Conservation (phyloP, 2,888 invertebrate genomes). For the Orchestes rusci region DNA sequence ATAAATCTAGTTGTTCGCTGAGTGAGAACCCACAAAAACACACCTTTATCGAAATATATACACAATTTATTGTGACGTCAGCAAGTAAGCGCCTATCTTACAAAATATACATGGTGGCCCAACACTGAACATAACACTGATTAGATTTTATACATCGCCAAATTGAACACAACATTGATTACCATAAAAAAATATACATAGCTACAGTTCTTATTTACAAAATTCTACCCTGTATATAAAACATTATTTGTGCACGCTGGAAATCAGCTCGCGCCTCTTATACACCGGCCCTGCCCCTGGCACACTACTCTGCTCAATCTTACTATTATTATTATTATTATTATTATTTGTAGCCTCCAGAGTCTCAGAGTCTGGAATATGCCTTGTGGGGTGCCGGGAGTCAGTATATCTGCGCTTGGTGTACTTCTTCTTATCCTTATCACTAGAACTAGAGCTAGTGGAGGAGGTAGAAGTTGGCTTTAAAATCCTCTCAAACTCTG, state of each 20-base stretch:
- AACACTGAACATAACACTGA: too few relatives aligned
- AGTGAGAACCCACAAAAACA: too few relatives aligned
- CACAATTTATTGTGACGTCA: too few relatives aligned
- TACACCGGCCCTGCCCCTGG: conserved; percentile 50
- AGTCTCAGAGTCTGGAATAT: conserved; percentile 50
- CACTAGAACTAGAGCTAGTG: conserved; percentile 25
- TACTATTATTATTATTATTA: conserved; percentile 9
- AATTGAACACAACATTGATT: too few relatives aligned
- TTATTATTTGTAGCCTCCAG: conserved; percentile 34
- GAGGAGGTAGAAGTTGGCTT: conserved; percentile 30
- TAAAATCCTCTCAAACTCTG: conserved; percentile 57
- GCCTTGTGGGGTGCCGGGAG: conserved; percentile 52
- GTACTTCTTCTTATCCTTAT: conserved; percentile 52
- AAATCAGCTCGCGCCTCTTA: conserved; percentile 74
- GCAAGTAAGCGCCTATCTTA: too few relatives aligned
- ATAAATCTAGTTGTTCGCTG: too few relatives aligned
- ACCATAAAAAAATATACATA: too few relatives aligned
- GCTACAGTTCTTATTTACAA: too few relatives aligned
- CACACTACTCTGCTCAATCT: conserved; percentile 6
- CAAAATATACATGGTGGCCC: too few relatives aligned
- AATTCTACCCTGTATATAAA: too few relatives aligned
- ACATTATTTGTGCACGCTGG: conserved; percentile 58
- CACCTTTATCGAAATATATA: too few relatives aligned
- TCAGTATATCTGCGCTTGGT: conserved; percentile 55
- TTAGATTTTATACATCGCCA: too few relatives aligned